Evolutionary conservation across 2,113 vertebrate species (phyloP).

Genomic region (Bungarus multicinctus): DNA sequence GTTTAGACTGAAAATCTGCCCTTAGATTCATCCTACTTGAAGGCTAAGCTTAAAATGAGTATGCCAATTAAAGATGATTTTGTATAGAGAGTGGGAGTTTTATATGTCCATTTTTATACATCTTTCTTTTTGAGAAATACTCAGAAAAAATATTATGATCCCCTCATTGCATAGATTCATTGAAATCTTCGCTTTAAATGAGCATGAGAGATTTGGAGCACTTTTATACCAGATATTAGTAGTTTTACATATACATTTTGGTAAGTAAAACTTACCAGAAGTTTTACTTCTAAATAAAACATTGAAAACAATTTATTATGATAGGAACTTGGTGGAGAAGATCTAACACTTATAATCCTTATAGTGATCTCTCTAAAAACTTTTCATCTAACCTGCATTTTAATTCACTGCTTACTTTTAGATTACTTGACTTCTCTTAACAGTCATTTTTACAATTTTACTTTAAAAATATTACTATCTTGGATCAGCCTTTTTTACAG

Average conservation of each 20-base stretch:
- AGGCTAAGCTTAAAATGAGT: not conserved
- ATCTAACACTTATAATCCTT: not conserved
- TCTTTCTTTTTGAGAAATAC: not conserved
- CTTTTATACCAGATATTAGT: not conserved
- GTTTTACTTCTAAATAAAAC: not conserved
- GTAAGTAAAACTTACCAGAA: not conserved
- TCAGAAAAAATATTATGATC: not conserved
- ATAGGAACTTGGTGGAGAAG: not conserved
- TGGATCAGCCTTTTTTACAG: not conserved
- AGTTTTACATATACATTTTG: not conserved
- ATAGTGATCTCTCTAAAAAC: not conserved
- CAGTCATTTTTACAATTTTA: not conserved
- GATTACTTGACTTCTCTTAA: not conserved
- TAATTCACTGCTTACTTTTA: not conserved
- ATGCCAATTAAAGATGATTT: not conserved
- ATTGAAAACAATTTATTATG: not conserved
- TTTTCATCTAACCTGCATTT: not conserved
- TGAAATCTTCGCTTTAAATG: too few species aligned
- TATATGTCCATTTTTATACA: not conserved
- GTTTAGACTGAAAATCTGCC: not conserved
- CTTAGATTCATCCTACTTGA: not conserved
- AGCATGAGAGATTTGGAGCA: not conserved
- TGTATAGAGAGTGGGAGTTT: not conserved
- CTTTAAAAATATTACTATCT: not conserved
- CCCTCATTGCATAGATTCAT: too few species aligned